Conservation (phyloP, 1,140 invertebrate species). For the Drosophila grimshawi region DNA sequence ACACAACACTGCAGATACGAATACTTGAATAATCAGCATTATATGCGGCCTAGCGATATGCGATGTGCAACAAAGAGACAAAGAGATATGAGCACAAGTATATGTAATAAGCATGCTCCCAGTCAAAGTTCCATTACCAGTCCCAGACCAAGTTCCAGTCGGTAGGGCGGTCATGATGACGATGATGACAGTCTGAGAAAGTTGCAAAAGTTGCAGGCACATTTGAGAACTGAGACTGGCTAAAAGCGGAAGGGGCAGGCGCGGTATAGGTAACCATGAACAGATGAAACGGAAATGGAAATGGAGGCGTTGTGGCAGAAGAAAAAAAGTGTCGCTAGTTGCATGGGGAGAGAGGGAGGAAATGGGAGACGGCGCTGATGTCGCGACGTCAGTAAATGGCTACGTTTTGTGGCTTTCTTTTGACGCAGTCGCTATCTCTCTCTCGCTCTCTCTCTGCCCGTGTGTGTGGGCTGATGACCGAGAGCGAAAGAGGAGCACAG, state of each 20-base stretch:
- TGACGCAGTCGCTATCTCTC: constrained; percentile 35
- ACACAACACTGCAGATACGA: constrained; percentile 41
- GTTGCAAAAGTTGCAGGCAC: constrained; percentile 60
- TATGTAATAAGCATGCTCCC: constrained; percentile 17
- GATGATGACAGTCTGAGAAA: constrained; percentile 64
- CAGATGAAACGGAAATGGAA: constrained; percentile 32
- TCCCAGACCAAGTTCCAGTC: constrained; percentile 3
- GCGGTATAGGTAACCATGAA: neutral
- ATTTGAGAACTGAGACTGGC: constrained; percentile 12
- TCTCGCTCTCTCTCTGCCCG: neutral
- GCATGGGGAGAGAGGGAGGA: neutral
- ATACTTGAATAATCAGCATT: constrained; percentile 63
- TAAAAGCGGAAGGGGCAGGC: neutral
- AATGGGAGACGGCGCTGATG: neutral
- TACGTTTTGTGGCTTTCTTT: constrained; percentile 74
- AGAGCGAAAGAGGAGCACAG: constrained; percentile 22
- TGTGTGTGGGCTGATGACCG: constrained; percentile 46
- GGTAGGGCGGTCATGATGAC: constrained; percentile 59
- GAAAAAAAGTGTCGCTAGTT: neutral
- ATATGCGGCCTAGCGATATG: constrained; percentile 40
- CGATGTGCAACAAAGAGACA: constrained; percentile 32
- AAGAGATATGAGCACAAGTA: constrained; percentile 26
- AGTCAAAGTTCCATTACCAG: neutral
- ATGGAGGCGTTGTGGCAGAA: constrained; percentile 23
- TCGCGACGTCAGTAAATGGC: constrained; percentile 52